Percentiles rank a stretch among this genome's conserved stretches.
Conservation (phyloP, 2,797 vertebrate species). For the Cheirogaleus major region DNA sequence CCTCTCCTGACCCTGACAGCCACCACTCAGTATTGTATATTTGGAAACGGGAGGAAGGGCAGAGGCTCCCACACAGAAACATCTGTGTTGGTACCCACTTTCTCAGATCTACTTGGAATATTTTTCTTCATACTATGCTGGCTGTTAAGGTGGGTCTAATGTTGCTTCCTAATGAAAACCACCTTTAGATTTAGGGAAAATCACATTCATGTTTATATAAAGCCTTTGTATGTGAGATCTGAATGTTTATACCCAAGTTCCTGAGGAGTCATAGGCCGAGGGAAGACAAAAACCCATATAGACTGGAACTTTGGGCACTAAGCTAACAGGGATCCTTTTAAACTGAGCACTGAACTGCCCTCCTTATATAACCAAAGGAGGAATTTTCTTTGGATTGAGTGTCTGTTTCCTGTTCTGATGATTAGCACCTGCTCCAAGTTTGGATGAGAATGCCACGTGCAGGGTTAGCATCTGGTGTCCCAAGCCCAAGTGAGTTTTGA, state of each 20-base stretch:
- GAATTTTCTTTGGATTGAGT: conserved; percentile 69
- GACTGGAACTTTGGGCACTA: neutral
- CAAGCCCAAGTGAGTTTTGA: conserved; percentile 68
- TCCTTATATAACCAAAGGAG: conserved; percentile 61
- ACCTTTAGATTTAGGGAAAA: conserved; percentile 45
- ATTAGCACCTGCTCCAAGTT: conserved; percentile 75
- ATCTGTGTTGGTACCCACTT: conserved; percentile 51
- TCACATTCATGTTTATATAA: conserved; percentile 55
- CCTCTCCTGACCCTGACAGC: conserved; percentile 62
- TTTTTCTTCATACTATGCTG: conserved; percentile 21
- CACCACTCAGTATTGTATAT: conserved; percentile 54
- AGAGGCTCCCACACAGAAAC: conserved; percentile 55
- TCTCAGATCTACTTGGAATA: conserved; percentile 54
- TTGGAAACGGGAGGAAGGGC: conserved; percentile 47
- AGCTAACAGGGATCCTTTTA: conserved; percentile 50
- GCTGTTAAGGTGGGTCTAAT: conserved; percentile 35
- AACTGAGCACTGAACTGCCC: conserved; percentile 27
- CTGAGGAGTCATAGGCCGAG: neutral
- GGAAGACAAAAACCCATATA: conserved; percentile 45
- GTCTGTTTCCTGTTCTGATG: conserved; percentile 75
- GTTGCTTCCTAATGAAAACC: conserved; percentile 71
- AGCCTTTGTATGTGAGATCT: conserved; percentile 35
- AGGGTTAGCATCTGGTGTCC: conserved; percentile 69
- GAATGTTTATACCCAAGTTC: conserved; percentile 47
- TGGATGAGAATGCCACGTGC: conserved; percentile 63